phyloP scores from a whole-genome alignment of 2,888 invertebrate genomes.

The Linnaemya vulpina region DNA sequence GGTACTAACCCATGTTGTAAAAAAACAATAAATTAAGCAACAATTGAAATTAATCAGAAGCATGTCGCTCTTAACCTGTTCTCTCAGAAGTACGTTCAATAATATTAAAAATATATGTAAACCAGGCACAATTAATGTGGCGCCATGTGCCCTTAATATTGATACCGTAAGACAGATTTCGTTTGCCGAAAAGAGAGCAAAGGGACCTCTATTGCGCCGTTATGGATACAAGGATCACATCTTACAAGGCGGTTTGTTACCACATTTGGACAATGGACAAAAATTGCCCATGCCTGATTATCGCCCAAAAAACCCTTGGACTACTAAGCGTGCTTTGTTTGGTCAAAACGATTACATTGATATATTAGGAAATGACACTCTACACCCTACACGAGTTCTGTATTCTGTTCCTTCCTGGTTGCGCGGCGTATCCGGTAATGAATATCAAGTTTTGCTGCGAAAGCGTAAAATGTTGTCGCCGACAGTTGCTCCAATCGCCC shows the following conservation, averaged over 20 bases:
- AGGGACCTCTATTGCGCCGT: conserved; percentile 86
- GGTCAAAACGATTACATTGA: conserved; percentile 99
- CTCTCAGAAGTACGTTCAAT: conserved; percentile 40
- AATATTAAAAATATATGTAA: conserved; percentile 42
- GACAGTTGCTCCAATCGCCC: conserved; percentile 85
- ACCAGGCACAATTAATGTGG: conserved; percentile 19
- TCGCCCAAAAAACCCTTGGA: conserved; percentile 89
- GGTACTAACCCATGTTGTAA: background rate
- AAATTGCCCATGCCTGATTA: conserved; percentile 88
- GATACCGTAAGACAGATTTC: conserved; percentile 84
- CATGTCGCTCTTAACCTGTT: conserved; percentile 70
- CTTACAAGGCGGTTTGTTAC: conserved; percentile 87
- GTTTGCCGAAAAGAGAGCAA: conserved; percentile 80
- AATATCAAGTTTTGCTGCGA: conserved; percentile 88
- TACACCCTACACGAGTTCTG: conserved; percentile 92
- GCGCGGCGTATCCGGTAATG: conserved; percentile 93
- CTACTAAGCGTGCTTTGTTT: conserved; percentile 90
- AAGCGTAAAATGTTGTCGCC: conserved; percentile 87
- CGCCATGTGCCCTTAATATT: background rate
- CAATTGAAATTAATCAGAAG: conserved; percentile 26
- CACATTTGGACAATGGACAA: conserved; percentile 85
- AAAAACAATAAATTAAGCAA: conserved; percentile 50
- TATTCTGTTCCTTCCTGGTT: conserved; percentile 95
- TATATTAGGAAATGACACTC: conserved; percentile 92
- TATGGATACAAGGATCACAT: conserved; percentile 87